Conservation (phyloP, 2,797 vertebrate genomes). For the Potorous gilbertii region DNA sequence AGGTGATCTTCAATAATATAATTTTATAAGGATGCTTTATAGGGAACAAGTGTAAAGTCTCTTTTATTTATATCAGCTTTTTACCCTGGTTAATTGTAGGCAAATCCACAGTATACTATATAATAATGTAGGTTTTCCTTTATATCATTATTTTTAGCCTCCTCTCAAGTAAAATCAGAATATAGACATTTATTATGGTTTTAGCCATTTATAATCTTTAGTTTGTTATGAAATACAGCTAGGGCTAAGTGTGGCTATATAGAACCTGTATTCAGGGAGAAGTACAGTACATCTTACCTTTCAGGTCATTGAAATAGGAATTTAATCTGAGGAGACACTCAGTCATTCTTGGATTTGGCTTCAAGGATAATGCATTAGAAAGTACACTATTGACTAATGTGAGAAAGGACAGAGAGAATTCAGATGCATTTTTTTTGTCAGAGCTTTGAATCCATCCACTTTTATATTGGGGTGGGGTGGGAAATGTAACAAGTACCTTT, state of each 20-base stretch:
- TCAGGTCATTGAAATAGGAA: not conserved
- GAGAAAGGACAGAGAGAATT: not conserved
- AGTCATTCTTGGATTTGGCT: conserved; percentile 40
- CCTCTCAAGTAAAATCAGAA: not conserved
- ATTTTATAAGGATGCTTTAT: conserved; percentile 70
- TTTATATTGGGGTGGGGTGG: not conserved
- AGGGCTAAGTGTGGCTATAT: not conserved
- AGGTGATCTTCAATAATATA: conserved; percentile 56
- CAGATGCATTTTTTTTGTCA: not conserved
- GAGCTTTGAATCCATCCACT: not conserved
- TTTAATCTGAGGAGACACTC: conserved; percentile 41
- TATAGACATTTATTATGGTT: conserved; percentile 1
- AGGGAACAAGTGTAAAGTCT: conserved; percentile 66
- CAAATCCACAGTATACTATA: conserved; percentile 26
- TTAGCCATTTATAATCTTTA: conserved; percentile 11
- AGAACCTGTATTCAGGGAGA: conserved; percentile 24
- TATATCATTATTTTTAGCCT: conserved; percentile 43
- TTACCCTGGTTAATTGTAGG: conserved; percentile 48
- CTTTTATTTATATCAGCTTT: conserved; percentile 71
- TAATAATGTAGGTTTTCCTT: conserved; percentile 29
- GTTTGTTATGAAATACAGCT: conserved; percentile 7
- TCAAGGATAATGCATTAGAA: conserved; percentile 7
- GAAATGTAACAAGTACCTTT: not conserved
- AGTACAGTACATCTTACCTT: conserved; percentile 43
- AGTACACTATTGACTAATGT: not conserved